These are phyloP conservation scores for Drosophila setifemur DNA, from an alignment of 1,140 invertebrate genomes.

Conservation along the genomic window DNA sequence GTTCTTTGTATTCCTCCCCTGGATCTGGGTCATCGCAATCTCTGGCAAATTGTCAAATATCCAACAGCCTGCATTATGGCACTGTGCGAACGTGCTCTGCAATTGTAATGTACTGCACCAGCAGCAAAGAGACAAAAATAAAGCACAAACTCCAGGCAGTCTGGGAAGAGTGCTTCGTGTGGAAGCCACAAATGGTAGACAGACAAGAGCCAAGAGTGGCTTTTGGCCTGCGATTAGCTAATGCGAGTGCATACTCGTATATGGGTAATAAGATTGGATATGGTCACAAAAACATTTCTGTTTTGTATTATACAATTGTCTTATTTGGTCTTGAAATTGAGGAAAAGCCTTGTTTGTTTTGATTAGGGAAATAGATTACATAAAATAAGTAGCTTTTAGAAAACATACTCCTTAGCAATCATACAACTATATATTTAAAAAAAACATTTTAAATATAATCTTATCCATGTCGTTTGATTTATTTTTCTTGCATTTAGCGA, in stretches of 20 bases:
- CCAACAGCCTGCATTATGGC: slow-evolving; percentile 35
- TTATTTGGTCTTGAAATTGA: neutral
- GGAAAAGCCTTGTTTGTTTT: neutral
- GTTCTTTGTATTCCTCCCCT: neutral
- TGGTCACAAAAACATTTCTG: neutral
- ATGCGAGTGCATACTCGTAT: slow-evolving; percentile 12
- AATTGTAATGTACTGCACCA: slow-evolving; percentile 8
- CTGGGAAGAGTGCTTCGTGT: slow-evolving; percentile 28
- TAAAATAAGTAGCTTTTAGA: no score
- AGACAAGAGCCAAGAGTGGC: slow-evolving; percentile 11
- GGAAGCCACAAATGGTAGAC: slow-evolving; percentile 28
- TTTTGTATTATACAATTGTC: slow-evolving; percentile 5
- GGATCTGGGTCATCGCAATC: slow-evolving; percentile 18
- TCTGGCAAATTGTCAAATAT: slow-evolving; percentile 41
- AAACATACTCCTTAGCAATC: no score
- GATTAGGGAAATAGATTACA: neutral
- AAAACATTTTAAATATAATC: no score
- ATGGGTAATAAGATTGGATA: slow-evolving; percentile 16
- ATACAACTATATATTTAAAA: no score
- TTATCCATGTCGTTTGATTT: no score
- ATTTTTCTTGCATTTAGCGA: no score
- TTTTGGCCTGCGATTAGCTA: slow-evolving; percentile 43
- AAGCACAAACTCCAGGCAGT: slow-evolving; percentile 33
- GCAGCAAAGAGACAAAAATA: slow-evolving; percentile 2
- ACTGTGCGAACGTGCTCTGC: slow-evolving; percentile 29